Percentiles rank a stretch among this genome's conserved stretches.
Conservation (phyloP, 2,113 vertebrate genomes). For the Geococcyx californianus region DNA sequence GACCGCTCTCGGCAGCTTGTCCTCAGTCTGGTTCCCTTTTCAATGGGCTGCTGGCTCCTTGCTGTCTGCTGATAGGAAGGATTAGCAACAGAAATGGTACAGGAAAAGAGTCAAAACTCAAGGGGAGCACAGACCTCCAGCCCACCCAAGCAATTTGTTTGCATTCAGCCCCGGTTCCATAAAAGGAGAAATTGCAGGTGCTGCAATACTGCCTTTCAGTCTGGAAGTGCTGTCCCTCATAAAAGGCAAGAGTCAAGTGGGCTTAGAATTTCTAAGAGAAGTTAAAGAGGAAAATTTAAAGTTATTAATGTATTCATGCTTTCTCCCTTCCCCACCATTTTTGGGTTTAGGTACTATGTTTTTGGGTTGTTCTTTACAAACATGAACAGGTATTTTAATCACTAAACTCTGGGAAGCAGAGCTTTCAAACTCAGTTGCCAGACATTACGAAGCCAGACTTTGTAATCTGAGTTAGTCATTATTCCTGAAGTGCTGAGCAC, state of each 20-base stretch:
- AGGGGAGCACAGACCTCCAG: conserved; percentile 8
- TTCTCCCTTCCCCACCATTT: not conserved
- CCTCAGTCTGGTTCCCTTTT: not conserved
- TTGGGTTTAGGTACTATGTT: not conserved
- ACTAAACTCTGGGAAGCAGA: not conserved
- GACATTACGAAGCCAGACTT: not conserved
- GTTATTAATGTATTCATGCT: not conserved
- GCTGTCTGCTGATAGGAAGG: conserved; percentile 59
- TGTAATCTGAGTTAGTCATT: not conserved
- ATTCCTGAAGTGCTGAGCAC: not conserved
- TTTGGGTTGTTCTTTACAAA: not conserved
- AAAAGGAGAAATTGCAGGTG: not conserved
- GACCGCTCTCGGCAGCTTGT: conserved; percentile 54
- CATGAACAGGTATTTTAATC: not conserved
- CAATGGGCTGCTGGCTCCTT: conserved; percentile 63
- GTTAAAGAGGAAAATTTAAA: not conserved
- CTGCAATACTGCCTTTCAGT: not conserved
- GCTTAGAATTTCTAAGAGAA: not conserved
- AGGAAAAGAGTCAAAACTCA: not conserved
- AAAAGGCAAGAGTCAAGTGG: not conserved
- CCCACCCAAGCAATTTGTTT: not conserved
- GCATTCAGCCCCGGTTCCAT: not conserved
- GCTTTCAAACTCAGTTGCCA: not conserved
- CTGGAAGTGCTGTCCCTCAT: not conserved
- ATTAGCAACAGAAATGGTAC: conserved; percentile 53